Percentiles rank a stretch among this genome's conserved stretches.
Conservation (phyloP, 2,797 vertebrate genomes). For the Avahi laniger region DNA sequence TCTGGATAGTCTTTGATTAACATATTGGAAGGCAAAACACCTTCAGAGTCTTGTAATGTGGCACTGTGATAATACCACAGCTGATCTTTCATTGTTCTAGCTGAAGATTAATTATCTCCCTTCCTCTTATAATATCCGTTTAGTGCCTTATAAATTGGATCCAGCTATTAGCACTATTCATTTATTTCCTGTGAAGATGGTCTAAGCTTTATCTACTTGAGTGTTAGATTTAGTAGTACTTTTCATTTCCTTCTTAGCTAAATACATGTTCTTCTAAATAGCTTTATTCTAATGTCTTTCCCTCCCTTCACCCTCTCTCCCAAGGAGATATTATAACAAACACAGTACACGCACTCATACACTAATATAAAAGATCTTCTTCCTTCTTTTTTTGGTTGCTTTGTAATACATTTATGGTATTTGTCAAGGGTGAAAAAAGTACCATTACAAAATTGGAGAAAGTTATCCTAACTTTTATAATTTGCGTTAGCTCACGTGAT, state of each 20-base stretch:
- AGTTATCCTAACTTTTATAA: neutral
- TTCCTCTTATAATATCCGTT: slow-evolving; percentile 74
- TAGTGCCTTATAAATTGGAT: slow-evolving; percentile 64
- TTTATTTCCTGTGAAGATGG: slow-evolving; percentile 69
- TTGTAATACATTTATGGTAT: neutral
- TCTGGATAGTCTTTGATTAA: slow-evolving; percentile 68
- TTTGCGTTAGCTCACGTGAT: neutral
- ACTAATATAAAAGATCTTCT: neutral
- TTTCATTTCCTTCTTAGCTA: slow-evolving; percentile 47
- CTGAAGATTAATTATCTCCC: slow-evolving; percentile 80
- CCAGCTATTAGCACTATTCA: slow-evolving; percentile 72
- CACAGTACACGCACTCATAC: neutral
- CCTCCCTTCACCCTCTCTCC: neutral
- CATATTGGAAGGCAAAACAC: slow-evolving; percentile 63
- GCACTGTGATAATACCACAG: slow-evolving; percentile 72
- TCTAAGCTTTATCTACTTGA: slow-evolving; percentile 54
- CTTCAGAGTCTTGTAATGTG: slow-evolving; percentile 73
- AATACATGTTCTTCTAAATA: slow-evolving; percentile 46
- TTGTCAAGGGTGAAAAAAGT: neutral
- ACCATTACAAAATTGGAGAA: neutral
- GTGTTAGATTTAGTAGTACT: slow-evolving; percentile 25
- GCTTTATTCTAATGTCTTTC: slow-evolving; percentile 44
- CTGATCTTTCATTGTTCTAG: slow-evolving; percentile 77
- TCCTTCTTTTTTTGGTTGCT: neutral
- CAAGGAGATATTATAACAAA: neutral